Percentiles rank a stretch among this genome's conserved stretches.
Evolutionary conservation across 2,888 invertebrate genomes (phyloP).

Genomic region (Cotesia congregata): DNA sequence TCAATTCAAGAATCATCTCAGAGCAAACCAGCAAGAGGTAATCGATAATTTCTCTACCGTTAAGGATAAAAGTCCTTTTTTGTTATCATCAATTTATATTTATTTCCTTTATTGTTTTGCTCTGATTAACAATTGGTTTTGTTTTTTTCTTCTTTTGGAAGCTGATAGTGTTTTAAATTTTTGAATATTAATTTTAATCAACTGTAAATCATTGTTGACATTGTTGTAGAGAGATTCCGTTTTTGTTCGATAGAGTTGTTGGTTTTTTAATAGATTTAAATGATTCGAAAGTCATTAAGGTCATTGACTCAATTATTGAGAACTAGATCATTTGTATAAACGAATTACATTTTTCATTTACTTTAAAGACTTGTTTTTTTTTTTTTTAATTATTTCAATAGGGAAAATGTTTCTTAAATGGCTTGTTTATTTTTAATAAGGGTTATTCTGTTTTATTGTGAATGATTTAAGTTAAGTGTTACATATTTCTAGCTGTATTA

Average conservation of each 20-base stretch:
- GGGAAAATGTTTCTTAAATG: no score
- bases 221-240: background rate
- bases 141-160: no score
- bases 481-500: no score
- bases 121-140: background rate
- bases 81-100: background rate
- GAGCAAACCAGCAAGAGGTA: conserved; percentile 4
- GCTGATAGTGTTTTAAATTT: no score
- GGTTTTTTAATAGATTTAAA: background rate
- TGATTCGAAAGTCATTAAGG: background rate
- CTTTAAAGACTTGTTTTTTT: background rate
- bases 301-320: background rate
- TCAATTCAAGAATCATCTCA: conserved; percentile 10
- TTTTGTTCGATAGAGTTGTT: background rate
- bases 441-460: no score
- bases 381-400: no score
- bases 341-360: background rate
- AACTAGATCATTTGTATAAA: background rate
- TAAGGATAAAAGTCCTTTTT: background rate
- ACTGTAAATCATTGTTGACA: no score
- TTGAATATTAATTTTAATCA: no score
- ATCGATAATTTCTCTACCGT: conserved; percentile 2
- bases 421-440: no score
- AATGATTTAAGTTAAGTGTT: no score
- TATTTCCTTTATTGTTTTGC: background rate